Percentiles rank a stretch among this genome's conserved stretches.
These are phyloP conservation scores for Acrossocheilus fasciatus DNA, from an alignment of 2,797 vertebrate species.

Conservation along the genomic window DNA sequence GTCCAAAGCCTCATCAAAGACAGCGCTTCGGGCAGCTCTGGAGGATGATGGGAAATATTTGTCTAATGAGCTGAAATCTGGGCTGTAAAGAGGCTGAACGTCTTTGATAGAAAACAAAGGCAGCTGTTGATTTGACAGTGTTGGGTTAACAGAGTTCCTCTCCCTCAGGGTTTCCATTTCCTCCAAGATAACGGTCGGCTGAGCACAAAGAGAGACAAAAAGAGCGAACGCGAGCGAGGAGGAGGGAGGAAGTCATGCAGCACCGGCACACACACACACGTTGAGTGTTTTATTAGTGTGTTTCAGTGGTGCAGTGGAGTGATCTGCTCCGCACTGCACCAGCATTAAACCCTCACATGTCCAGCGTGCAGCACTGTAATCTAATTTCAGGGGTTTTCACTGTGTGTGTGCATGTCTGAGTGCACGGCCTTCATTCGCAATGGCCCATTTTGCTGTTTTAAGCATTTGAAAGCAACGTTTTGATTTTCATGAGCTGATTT, in stretches of 20 bases:
- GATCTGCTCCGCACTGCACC: neutral
- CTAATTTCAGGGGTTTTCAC: neutral
- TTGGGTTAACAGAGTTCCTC: neutral
- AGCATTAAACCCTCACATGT: constrained; percentile 9
- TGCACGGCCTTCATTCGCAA: neutral
- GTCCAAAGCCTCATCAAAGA: constrained; percentile 3
- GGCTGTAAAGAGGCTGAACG: neutral
- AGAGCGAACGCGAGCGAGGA: neutral
- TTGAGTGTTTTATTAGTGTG: constrained; percentile 29
- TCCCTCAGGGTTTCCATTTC: constrained; percentile 37
- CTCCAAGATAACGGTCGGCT: neutral
- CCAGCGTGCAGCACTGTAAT: neutral
- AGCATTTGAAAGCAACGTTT: neutral
- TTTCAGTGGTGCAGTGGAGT: neutral
- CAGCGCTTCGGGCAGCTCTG: neutral
- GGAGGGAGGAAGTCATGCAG: neutral
- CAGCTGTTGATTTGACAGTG: constrained; percentile 22
- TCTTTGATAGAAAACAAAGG: constrained; percentile 17
- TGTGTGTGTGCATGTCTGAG: neutral
- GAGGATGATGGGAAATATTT: constrained; percentile 7
- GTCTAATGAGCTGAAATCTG: neutral
- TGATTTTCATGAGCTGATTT: neutral
- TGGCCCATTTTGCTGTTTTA: neutral
- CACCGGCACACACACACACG: constrained; percentile 20
- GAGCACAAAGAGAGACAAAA: constrained; percentile 9